A percentile compares a stretch with the other conserved stretches of the same genome.
These are phyloP conservation scores for Pangasianodon gigas DNA, from an alignment of 2,113 vertebrate genomes.

Conservation along the genomic window DNA sequence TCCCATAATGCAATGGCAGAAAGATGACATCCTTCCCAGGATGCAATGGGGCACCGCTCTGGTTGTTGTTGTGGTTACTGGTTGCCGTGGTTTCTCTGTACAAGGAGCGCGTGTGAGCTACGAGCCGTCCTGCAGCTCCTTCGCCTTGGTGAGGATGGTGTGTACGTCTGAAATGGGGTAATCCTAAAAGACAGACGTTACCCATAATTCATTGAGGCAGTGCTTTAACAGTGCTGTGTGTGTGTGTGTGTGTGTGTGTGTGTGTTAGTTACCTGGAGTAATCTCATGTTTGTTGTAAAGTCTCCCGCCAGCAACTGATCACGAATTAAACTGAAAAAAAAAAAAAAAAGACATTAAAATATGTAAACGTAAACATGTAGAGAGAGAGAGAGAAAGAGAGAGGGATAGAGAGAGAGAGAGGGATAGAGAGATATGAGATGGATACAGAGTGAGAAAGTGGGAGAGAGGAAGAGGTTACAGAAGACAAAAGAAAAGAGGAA, in stretches of 20 bases:
- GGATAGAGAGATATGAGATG: not conserved
- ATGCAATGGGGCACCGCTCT: conserved; percentile 35
- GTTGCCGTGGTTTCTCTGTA: conserved; percentile 44
- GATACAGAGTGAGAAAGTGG: not conserved
- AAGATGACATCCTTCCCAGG: conserved; percentile 38
- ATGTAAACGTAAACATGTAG: not conserved
- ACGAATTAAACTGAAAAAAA: conserved; percentile 83
- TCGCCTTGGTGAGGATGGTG: conserved; percentile 91
- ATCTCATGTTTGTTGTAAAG: conserved; percentile 95
- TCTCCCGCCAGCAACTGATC: conserved; percentile 89
- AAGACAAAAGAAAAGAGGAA: not conserved
- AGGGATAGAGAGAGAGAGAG: not conserved
- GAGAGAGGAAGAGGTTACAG: not conserved
- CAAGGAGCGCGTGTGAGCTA: conserved; percentile 63
- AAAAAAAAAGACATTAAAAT: not conserved
- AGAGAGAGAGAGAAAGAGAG: not conserved
- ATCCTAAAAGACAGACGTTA: conserved; percentile 74
- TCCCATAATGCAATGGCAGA: conserved; percentile 55
- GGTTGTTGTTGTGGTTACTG: conserved; percentile 32
- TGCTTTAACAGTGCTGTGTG: not conserved
- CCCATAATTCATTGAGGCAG: not conserved
- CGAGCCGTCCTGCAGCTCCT: conserved; percentile 89
- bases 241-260: not conserved
- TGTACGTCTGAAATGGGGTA: conserved; percentile 95
- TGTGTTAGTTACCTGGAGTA: conserved; percentile 83